Evolutionary conservation across 92 coral and sea anemone genomes (phyloP).

Genomic region (Scolanthus callimorphus): DNA sequence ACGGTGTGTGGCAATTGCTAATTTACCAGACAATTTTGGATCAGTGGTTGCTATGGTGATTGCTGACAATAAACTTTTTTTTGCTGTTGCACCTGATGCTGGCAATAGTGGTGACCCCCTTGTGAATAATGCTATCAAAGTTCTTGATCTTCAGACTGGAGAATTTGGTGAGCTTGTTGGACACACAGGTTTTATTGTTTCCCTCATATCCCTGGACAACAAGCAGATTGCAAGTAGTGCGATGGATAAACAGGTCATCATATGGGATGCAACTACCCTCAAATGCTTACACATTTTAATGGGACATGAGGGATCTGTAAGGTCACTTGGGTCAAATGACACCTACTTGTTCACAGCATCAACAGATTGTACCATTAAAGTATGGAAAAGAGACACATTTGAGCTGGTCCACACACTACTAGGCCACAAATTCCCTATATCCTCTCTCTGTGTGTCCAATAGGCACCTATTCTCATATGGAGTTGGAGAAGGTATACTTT

Average conservation of each 20-base stretch:
- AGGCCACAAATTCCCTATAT: conserved; percentile 70
- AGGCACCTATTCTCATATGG: conserved; percentile 84
- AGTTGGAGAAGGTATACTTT: conserved; percentile 64
- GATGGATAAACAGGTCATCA: conserved; percentile 72
- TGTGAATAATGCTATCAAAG: conserved; percentile 53
- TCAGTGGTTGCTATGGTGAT: conserved; percentile 69
- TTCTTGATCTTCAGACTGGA: conserved; percentile 56
- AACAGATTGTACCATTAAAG: conserved; percentile 65
- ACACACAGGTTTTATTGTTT: conserved; percentile 72
- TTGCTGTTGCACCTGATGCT: conserved; percentile 48
- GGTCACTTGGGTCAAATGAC: conserved; percentile 57
- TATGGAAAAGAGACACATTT: conserved; percentile 80
- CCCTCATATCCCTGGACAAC: conserved; percentile 40
- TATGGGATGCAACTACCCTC: conserved; percentile 72
- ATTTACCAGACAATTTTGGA: conserved; percentile 35
- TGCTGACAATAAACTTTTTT: conserved; percentile 57
- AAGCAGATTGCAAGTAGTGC: conserved; percentile 75
- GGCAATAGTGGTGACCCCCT: conserved; percentile 33
- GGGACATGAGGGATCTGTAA: conserved; percentile 86
- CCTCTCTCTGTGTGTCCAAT: conserved; percentile 69
- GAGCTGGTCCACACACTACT: conserved; percentile 48
- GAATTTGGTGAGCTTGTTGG: conserved; percentile 58
- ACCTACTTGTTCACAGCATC: conserved; percentile 74
- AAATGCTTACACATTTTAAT: conserved; percentile 70
- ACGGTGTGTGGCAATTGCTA: conserved; percentile 27